A percentile compares a stretch with the other conserved stretches of the same genome.
Evolutionary conservation across 2,113 vertebrate genomes (phyloP).

Genomic region (Carettochelys insculpta): DNA sequence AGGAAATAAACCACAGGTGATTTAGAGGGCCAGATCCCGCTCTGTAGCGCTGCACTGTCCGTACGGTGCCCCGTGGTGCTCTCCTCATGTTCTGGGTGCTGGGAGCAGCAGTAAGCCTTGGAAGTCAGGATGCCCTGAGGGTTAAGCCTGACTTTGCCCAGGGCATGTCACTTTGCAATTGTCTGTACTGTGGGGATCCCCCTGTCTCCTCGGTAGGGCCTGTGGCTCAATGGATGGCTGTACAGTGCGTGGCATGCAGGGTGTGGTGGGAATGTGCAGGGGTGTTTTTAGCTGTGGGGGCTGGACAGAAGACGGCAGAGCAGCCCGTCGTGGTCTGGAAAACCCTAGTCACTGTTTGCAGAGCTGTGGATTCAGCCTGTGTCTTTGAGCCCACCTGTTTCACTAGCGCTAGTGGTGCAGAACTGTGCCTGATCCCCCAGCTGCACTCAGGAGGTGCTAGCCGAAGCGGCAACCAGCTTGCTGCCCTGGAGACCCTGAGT

Average conservation of each 20-base stretch:
- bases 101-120: conserved; percentile 4
- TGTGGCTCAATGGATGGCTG: fast-evolving
- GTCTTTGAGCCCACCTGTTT: background rate
- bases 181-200: background rate
- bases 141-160: background rate
- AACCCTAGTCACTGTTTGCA: background rate
- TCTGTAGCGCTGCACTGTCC: too few relatives aligned
- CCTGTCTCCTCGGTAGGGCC: background rate
- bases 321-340: background rate
- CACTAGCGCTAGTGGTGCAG: fast-evolving
- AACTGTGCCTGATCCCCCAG: background rate
- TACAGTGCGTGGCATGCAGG: background rate
- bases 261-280: fast-evolving
- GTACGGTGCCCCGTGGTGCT: too few relatives aligned
- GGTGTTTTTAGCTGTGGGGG: background rate
- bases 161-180: background rate
- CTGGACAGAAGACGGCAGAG: background rate
- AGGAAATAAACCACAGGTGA: conserved; percentile 66
- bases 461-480: background rate
- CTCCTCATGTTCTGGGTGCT: conserved; percentile 56
- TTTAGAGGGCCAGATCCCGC: conserved; percentile 66
- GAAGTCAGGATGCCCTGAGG: background rate
- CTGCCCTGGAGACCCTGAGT: background rate
- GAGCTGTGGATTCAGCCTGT: background rate
- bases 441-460: background rate